These are phyloP conservation scores for Drosophila serrata DNA, from an alignment of 1,140 invertebrate species.

Conservation along the genomic window DNA sequence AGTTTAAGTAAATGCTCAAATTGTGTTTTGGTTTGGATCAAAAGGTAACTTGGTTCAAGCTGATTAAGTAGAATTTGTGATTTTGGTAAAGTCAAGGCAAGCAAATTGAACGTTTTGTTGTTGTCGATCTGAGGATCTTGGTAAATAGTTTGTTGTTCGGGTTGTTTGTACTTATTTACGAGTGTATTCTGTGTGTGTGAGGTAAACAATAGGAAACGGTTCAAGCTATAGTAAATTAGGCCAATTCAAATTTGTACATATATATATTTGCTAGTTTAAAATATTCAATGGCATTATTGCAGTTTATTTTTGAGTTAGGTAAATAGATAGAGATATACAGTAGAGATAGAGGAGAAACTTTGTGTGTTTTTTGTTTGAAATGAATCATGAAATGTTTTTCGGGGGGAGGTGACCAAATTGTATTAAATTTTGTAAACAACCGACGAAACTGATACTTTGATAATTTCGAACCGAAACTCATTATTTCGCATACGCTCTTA, in stretches of 20 bases:
- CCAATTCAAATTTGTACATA: conserved; percentile 44
- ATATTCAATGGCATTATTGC: conserved; percentile 42
- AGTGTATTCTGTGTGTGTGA: conserved; percentile 12
- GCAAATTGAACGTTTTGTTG: conserved; percentile 54
- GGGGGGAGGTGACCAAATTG: conserved; percentile 62
- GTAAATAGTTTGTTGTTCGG: conserved; percentile 27
- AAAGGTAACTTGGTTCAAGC: conserved; percentile 50
- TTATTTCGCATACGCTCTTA: conserved; percentile 37
- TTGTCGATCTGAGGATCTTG: conserved; percentile 46
- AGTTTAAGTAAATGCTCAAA: conserved; percentile 39
- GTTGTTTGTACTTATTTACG: conserved; percentile 35
- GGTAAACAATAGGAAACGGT: conserved; percentile 53
- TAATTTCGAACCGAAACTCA: conserved; percentile 33
- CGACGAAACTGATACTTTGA: conserved; percentile 34
- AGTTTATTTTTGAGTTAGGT: conserved; percentile 43
- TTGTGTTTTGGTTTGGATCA: conserved; percentile 55
- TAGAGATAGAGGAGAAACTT: conserved; percentile 27
- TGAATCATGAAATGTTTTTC: conserved; percentile 46
- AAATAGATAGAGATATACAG: conserved; percentile 15
- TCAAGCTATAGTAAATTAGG: conserved; percentile 36
- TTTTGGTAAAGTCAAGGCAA: conserved; percentile 52
- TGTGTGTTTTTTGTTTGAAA: conserved; percentile 52
- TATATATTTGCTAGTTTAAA: conserved; percentile 33
- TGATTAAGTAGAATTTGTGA: conserved; percentile 46
- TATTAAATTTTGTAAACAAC: conserved; percentile 36